Evolutionary conservation across 2,888 invertebrate species (phyloP).

Genomic region (Hypena proboscidalis): DNA sequence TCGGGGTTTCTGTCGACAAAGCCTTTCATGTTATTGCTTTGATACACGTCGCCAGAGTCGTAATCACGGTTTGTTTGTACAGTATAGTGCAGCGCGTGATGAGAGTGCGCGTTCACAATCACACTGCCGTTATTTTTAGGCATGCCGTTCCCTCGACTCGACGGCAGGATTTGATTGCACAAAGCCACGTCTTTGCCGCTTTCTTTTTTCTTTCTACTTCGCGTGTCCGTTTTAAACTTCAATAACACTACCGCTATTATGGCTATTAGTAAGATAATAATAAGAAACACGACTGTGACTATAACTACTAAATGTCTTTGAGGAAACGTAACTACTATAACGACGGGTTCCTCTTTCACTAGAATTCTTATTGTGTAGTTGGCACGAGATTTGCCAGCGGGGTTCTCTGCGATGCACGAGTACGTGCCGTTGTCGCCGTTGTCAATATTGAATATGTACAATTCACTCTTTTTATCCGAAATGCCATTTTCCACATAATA

Average conservation of each 20-base stretch:
- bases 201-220: slow-evolving; percentile 82
- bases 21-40: slow-evolving; percentile 79
- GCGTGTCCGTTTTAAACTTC: slow-evolving; percentile 80
- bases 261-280: slow-evolving; percentile 87
- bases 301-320: slow-evolving; percentile 90
- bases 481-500: slow-evolving; percentile 90
- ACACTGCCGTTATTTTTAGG: slow-evolving; percentile 85
- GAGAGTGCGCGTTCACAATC: slow-evolving; percentile 84
- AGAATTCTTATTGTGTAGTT: slow-evolving; percentile 93
- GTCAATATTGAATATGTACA: slow-evolving; percentile 91
- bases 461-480: slow-evolving; percentile 91
- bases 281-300: slow-evolving; percentile 87
- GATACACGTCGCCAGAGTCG: slow-evolving; percentile 82
- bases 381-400: slow-evolving; percentile 91
- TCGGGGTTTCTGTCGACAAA: slow-evolving; percentile 91
- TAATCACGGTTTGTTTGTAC: slow-evolving; percentile 83
- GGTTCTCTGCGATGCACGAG: slow-evolving; percentile 93
- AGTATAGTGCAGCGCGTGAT: slow-evolving; percentile 83
- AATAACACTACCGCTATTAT: slow-evolving; percentile 88
- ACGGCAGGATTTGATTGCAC: slow-evolving; percentile 82
- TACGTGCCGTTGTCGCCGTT: slow-evolving; percentile 94
- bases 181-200: slow-evolving; percentile 87
- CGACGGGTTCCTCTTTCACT: slow-evolving; percentile 89
- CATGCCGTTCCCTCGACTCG: slow-evolving; percentile 76
- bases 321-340: slow-evolving; percentile 88